Evolutionary conservation across 2,113 vertebrate genomes (phyloP), one percentile per base, ranked within the genome.

Genomic region (Ceuthmochares aereus): DNA sequence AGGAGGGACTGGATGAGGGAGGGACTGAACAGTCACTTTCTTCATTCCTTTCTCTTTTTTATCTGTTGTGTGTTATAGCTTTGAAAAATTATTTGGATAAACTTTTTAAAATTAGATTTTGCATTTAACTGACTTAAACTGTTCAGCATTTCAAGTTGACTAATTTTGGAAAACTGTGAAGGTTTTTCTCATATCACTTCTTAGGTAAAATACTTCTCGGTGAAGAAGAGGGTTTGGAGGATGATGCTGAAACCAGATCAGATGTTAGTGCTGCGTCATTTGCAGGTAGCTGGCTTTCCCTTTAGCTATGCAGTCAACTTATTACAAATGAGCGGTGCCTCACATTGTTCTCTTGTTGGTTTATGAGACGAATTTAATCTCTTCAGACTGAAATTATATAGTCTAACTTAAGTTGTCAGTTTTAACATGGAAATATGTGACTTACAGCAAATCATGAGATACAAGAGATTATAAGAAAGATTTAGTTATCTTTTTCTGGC

Each of bases 211-310:
- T 99, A 82, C 98, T 99, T 68, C 97, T 98, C 20, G 99, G 99
- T 52, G 99, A 99, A 89, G 99, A 99, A 45, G 99, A 99, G 26
- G 98, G 98, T 43, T 97, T 99, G 80, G 99, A 99, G 78, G 99
- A 99, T 72, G 99, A 99, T 51, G 36, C 99, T 7, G 99, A 99
- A 96, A 94, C 97, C 1, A 98, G 98, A 82, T 98, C 99, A 14
- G 99, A 99, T 63, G 98, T 98, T 93, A 98, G 98, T 11, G 78
- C 98, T 58, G 95, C 98, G 6, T 97, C 98, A 0, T 99, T 99
- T 95, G 79, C 99, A 98, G 99, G 99, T 99, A 96, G 54, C 21
- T 54, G 13, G 3, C 27, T 37, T 69, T 86, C 27, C 60, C 29
- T 66, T 64, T 15, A 60, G 52, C 37, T 25, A 10, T 30, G 43